Evolutionary conservation across 2,888 invertebrate species (phyloP).

Genomic region (Acanthosepion esculentum): DNA sequence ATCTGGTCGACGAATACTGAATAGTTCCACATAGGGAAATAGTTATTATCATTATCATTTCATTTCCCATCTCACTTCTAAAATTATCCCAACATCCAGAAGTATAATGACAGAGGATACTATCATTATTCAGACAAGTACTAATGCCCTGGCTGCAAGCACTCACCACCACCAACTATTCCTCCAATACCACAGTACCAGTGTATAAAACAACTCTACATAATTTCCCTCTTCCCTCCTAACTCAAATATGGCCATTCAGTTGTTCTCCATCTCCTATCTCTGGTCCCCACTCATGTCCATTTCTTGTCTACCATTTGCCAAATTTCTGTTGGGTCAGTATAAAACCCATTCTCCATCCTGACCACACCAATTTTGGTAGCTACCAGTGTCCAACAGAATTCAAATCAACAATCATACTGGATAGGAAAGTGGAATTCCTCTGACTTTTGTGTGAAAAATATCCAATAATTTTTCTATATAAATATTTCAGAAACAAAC

Average conservation of each 20-base stretch:
- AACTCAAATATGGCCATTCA: neutral
- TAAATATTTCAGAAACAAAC: neutral
- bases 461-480: neutral
- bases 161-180: neutral
- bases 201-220: neutral
- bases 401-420: neutral
- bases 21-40: too few species aligned
- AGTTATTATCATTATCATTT: too few species aligned
- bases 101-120: neutral
- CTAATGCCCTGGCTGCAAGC: neutral
- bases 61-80: neutral
- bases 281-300: neutral
- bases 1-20: too few species aligned
- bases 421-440: neutral
- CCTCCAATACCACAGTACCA: neutral
- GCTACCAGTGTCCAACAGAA: neutral
- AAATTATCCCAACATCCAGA: neutral
- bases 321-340: neutral
- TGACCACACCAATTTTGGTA: neutral
- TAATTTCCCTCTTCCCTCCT: neutral
- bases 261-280: neutral
- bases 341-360: neutral
- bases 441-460: neutral
- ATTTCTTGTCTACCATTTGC: neutral
- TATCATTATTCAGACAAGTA: neutral